These are phyloP conservation scores for Latrodectus geometricus DNA, from an alignment of 1,140 invertebrate species.

Conservation along the genomic window DNA sequence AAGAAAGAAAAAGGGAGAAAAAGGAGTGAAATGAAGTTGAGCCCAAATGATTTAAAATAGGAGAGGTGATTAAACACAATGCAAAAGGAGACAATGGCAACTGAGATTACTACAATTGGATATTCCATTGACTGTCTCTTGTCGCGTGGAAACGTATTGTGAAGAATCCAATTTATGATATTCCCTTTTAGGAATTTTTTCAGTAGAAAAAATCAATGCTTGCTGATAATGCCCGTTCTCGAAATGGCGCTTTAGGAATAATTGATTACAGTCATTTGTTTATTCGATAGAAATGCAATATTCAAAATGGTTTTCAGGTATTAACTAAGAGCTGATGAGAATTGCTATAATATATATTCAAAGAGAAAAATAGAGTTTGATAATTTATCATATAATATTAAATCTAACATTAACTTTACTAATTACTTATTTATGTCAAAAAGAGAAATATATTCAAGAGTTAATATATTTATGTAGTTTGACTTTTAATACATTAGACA, in stretches of 20 bases:
- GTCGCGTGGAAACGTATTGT: slow-evolving; percentile 46
- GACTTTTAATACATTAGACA: too few species aligned
- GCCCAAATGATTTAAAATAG: slow-evolving; percentile 26
- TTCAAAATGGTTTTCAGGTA: background rate
- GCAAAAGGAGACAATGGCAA: slow-evolving; percentile 34
- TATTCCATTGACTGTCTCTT: slow-evolving; percentile 24
- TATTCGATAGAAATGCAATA: slow-evolving; percentile 30
- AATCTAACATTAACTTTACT: too few species aligned
- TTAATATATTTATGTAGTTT: too few species aligned
- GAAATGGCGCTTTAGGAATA: slow-evolving; percentile 16
- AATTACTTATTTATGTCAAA: too few species aligned
- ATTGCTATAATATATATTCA: too few species aligned
- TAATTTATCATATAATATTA: too few species aligned
- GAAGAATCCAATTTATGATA: slow-evolving; percentile 35
- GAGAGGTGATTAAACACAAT: slow-evolving; percentile 41
- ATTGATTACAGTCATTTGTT: slow-evolving; percentile 20
- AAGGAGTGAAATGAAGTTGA: background rate
- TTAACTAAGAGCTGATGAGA: background rate
- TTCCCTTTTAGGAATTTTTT: background rate
- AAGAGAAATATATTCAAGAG: too few species aligned
- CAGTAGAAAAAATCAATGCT: background rate
- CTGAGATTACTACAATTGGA: slow-evolving; percentile 43
- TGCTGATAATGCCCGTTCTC: background rate
- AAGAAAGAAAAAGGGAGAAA: background rate
- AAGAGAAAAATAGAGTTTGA: too few species aligned